Base-by-base conservation (phyloP, 2,113 vertebrate species). In the Phalacrocorax brasilianus region DNA sequence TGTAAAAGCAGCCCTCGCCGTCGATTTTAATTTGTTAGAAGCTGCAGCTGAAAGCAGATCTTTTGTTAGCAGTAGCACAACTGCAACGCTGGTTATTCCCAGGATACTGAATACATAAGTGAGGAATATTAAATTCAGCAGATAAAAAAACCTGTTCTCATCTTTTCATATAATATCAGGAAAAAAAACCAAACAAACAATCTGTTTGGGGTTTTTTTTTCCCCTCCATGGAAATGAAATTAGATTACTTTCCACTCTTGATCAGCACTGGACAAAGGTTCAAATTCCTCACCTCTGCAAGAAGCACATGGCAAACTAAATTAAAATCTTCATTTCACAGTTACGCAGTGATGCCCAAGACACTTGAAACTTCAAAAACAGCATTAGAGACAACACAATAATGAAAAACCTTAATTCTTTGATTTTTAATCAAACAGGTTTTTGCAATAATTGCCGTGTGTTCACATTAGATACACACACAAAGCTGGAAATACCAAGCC, bases 51-150 rank as follows among this genome's bases (percentile, higher is more conserved):
- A 84, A 91, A 68, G 28, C 0, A 79, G 61, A 40, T 63, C 70
- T 75, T 72, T 61, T 40, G 38, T 82, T 33, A 84, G 85, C 85
- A 93, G 85, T 0, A 74, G 61, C 71, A 75, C 77, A 56, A 33
- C 11, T 72, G 76, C 77, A 92, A 52, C 13, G 40, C 83, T 67
- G 55, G 59, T 63, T 92, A 92, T 80, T 96, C 95, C 95, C 97
- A 88, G 73, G 52, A 75, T 50, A 75, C 59, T n/a, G 32, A 71
- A 79, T 18, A 85, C 5, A 5, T 18, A 70, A 82, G 45, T 22
- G 73, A 89, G 40, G 47, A 77, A 89, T 62, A 93, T 55, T 58
- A 92, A 96, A 94, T 85, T 71, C 79, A 89, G 62, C 26, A 81
- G 49, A 83, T 40, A 4, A 78, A 47, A 42, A 55, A 33, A 8